A percentile compares a stretch with the other conserved stretches of the same genome.
Evolutionary conservation across 2,113 vertebrate species (phyloP).

Genomic region (Irena cyanogastra): DNA sequence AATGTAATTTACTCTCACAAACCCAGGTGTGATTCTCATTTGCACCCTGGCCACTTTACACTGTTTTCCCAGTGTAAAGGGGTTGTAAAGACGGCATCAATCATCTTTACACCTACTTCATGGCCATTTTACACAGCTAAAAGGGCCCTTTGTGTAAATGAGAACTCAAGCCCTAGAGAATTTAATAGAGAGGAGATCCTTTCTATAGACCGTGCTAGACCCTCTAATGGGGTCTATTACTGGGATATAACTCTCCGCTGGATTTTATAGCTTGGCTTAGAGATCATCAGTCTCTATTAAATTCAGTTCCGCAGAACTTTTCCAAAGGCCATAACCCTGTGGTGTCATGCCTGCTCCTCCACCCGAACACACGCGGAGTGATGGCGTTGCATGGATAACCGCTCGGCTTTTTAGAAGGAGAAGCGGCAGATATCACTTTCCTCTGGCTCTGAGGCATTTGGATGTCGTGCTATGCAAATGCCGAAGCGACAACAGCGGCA

Average conservation of each 20-base stretch:
- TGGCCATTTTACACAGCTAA: slow-evolving; percentile 36
- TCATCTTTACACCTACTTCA: slow-evolving; percentile 54
- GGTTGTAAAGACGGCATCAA: slow-evolving; percentile 22
- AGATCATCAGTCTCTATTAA: slow-evolving; percentile 15
- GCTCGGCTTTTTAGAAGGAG: neutral
- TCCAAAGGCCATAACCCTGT: neutral
- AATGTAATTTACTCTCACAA: slow-evolving; percentile 3
- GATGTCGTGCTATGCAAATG: slow-evolving; percentile 64
- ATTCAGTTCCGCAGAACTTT: slow-evolving; percentile 9
- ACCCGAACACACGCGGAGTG: neutral
- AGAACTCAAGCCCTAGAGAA: slow-evolving; percentile 32
- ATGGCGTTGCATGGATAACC: neutral
- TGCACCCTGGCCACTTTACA: slow-evolving; percentile 36
- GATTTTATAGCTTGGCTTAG: slow-evolving; percentile 12
- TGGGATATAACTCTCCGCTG: neutral
- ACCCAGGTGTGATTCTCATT: slow-evolving; percentile 45
- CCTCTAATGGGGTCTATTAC: slow-evolving; percentile 15
- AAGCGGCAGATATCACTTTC: neutral
- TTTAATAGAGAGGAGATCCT: slow-evolving; percentile 48
- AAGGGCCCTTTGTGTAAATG: slow-evolving; percentile 46
- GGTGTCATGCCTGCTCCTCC: neutral
- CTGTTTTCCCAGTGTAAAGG: slow-evolving; percentile 27
- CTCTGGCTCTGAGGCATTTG: slow-evolving; percentile 28
- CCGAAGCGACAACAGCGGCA: neutral
- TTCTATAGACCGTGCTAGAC: neutral